Conservation (phyloP, 2,888 invertebrate species). For the Napeogenes sylphis region DNA sequence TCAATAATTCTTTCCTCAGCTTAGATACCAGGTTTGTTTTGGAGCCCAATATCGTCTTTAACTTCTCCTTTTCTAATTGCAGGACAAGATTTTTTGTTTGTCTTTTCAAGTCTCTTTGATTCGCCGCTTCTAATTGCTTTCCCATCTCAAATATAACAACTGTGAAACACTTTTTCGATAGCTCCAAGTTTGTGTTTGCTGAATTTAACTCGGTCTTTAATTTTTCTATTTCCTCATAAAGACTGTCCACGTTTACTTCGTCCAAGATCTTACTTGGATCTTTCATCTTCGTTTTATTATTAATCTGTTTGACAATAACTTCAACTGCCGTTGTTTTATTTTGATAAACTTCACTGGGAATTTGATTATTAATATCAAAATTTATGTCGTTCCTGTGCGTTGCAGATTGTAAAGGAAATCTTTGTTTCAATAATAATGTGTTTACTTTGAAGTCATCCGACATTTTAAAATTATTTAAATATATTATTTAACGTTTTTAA, state of each 20-base stretch:
- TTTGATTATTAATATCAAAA: conserved; percentile 10
- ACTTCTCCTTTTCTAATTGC: conserved; percentile 61
- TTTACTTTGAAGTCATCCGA: conserved; percentile 36
- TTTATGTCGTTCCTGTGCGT: conserved; percentile 33
- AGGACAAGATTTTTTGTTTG: conserved; percentile 46
- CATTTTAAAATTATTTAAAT: conserved; percentile 26
- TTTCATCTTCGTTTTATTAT: conserved; percentile 39
- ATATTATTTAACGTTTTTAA: background rate
- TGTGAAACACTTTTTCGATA: conserved; percentile 43
- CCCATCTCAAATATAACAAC: conserved; percentile 51
- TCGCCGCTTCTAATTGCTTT: conserved; percentile 50
- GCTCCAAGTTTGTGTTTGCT: conserved; percentile 40
- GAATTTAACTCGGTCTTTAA: conserved; percentile 45
- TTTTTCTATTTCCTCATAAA: conserved; percentile 44
- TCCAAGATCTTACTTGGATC: conserved; percentile 2
- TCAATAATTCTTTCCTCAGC: conserved; percentile 53
- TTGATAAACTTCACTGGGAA: conserved; percentile 54
- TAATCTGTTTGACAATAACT: conserved; percentile 58
- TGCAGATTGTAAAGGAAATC: conserved; percentile 28
- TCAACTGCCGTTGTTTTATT: conserved; percentile 63
- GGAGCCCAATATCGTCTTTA: conserved; percentile 49
- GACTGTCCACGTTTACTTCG: conserved; percentile 20
- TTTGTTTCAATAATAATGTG: conserved; percentile 34
- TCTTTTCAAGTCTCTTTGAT: conserved; percentile 47
- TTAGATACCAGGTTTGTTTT: conserved; percentile 50